These are phyloP conservation scores for Gymnocephalus cernua DNA, from an alignment of 2,113 vertebrate genomes.

Conservation along the genomic window DNA sequence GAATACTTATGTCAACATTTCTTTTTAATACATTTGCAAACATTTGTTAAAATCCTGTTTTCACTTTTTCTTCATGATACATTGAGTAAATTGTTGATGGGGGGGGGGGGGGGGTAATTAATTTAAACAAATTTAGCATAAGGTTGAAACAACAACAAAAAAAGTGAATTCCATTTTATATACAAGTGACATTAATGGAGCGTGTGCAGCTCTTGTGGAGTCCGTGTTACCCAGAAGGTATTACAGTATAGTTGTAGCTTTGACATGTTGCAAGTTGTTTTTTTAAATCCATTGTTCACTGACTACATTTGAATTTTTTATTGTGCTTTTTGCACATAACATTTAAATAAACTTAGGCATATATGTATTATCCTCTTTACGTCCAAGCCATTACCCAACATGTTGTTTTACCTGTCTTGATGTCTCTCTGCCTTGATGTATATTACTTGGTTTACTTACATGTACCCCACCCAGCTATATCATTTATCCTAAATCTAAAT, in stretches of 20 bases:
- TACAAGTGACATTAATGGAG: slow-evolving; percentile 20
- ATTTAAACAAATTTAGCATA: no score
- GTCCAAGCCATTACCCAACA: background rate
- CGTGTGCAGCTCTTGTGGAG: background rate
- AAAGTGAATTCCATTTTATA: background rate
- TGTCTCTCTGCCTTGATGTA: slow-evolving; percentile 6
- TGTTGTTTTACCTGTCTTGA: background rate
- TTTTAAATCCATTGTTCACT: slow-evolving; percentile 1
- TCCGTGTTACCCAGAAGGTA: slow-evolving; percentile 22
- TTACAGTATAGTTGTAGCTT: background rate
- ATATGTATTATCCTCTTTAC: background rate
- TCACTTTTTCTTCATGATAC: background rate
- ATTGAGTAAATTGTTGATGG: no score
- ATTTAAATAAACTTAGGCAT: background rate
- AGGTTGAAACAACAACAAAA: background rate
- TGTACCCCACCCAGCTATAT: background rate
- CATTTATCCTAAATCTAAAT: background rate
- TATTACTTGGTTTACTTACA: background rate
- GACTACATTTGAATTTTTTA: background rate
- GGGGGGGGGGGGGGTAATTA: no score
- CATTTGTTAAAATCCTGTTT: no score
- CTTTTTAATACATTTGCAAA: no score
- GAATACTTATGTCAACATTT: background rate
- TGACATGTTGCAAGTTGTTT: slow-evolving; percentile 16
- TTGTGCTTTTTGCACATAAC: background rate